These are phyloP conservation scores for Cecidostiba fungosa DNA, from an alignment of 2,888 invertebrate genomes.

Conservation along the genomic window DNA sequence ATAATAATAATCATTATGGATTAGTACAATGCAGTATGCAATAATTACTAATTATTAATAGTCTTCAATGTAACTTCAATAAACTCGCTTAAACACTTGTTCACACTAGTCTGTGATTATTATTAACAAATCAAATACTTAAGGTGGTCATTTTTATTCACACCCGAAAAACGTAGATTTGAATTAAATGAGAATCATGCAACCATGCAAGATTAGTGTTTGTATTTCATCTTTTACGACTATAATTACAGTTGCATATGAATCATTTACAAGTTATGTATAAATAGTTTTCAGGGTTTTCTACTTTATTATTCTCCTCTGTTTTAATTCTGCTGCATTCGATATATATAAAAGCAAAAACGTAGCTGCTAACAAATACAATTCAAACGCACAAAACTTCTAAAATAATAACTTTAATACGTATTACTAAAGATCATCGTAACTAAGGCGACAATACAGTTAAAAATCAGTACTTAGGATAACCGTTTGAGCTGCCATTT, in stretches of 20 bases:
- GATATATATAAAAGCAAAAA: slow-evolving; percentile 45
- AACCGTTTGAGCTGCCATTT: slow-evolving; percentile 37
- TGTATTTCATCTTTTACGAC: slow-evolving; percentile 40
- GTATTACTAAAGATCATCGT: slow-evolving; percentile 15
- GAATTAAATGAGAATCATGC: slow-evolving; percentile 48
- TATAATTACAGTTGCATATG: slow-evolving; percentile 57
- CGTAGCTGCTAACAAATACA: slow-evolving; percentile 13
- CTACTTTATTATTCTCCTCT: slow-evolving; percentile 38
- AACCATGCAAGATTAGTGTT: slow-evolving; percentile 22
- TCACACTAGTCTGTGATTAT: slow-evolving; percentile 39
- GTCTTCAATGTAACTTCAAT: slow-evolving; percentile 51
- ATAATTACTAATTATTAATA: slow-evolving; percentile 44
- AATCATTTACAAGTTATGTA: slow-evolving; percentile 59
- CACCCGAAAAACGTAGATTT: slow-evolving; percentile 31
- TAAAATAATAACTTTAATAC: slow-evolving; percentile 25
- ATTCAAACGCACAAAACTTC: slow-evolving; percentile 22
- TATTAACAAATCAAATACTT: slow-evolving; percentile 44
- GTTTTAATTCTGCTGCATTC: slow-evolving; percentile 29
- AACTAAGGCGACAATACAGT: slow-evolving; percentile 25
- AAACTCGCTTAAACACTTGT: slow-evolving; percentile 48
- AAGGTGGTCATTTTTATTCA: slow-evolving; percentile 18
- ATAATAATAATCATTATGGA: slow-evolving; percentile 23
- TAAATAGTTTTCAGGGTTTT: slow-evolving; percentile 37
- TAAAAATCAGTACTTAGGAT: slow-evolving; percentile 27
- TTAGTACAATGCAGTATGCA: slow-evolving; percentile 40